Evolutionary conservation across 2,113 vertebrate species (phyloP).

Genomic region (Sorex fumeus): DNA sequence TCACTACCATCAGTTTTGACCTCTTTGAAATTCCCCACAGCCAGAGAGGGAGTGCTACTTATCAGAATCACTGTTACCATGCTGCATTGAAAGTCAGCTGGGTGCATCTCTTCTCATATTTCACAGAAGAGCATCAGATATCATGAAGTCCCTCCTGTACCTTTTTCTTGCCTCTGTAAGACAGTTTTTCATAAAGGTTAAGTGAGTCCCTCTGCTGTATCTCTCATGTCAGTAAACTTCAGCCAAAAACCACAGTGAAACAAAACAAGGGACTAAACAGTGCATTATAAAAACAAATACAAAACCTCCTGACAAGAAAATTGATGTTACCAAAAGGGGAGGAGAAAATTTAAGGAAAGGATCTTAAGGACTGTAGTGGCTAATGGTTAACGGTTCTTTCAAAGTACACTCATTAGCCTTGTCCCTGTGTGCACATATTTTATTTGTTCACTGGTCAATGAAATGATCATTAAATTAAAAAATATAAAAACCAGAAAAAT

Average conservation of each 20-base stretch:
- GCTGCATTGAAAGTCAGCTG: conserved; percentile 22
- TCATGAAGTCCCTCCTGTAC: background rate
- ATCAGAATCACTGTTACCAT: conserved; percentile 8
- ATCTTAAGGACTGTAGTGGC: too few relatives aligned
- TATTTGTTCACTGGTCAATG: too few relatives aligned
- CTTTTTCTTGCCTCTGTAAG: conserved; percentile 29
- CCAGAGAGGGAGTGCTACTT: conserved; percentile 14
- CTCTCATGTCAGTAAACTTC: background rate
- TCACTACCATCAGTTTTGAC: too few relatives aligned
- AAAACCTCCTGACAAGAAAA: too few relatives aligned
- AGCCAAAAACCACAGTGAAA: conserved; percentile 15
- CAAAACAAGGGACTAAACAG: background rate
- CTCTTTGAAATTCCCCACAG: background rate
- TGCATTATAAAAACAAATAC: too few relatives aligned
- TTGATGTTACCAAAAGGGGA: too few relatives aligned
- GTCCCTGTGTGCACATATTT: too few relatives aligned
- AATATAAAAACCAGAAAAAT: too few relatives aligned
- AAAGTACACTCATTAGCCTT: too few relatives aligned
- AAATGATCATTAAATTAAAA: too few relatives aligned
- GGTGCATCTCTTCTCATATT: conserved; percentile 24
- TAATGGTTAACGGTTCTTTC: too few relatives aligned
- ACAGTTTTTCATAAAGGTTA: background rate
- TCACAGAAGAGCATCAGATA: background rate
- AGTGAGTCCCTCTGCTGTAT: background rate
- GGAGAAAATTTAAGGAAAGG: too few relatives aligned